phyloP scores from a whole-genome alignment of 2,888 invertebrate species.

The Brachypterus glaber region DNA sequence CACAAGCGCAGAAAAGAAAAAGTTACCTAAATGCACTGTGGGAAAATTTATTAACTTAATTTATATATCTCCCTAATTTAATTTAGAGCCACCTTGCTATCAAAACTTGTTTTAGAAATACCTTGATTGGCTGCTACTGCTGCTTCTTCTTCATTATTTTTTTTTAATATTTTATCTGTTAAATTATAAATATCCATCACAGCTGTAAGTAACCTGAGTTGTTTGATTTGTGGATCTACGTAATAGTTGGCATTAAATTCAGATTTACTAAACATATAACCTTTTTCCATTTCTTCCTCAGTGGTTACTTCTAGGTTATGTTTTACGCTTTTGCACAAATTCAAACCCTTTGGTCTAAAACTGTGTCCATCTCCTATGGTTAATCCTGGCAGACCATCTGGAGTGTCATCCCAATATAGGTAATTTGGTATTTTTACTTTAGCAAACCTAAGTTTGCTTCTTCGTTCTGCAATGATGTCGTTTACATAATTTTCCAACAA shows the following conservation, averaged over 20 bases:
- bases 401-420: conserved; percentile 37
- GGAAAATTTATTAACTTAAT: too few relatives aligned
- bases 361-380: conserved; percentile 41
- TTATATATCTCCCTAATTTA: too few relatives aligned
- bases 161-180: conserved; percentile 54
- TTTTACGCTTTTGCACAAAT: not conserved
- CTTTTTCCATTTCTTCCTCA: too few relatives aligned
- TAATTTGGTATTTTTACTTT: conserved; percentile 36
- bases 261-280: too few relatives aligned
- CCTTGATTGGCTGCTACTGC: too few relatives aligned
- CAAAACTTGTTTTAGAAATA: too few relatives aligned
- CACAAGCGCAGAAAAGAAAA: conserved; percentile 55
- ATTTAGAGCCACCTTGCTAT: too few relatives aligned
- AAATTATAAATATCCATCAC: conserved; percentile 58
- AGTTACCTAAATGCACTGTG: too few relatives aligned
- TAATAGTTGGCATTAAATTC: too few relatives aligned
- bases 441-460: conserved; percentile 39
- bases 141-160: too few relatives aligned
- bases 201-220: conserved; percentile 43
- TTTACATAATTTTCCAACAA: conserved; percentile 49
- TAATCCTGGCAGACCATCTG: conserved; percentile 37
- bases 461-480: conserved; percentile 41
- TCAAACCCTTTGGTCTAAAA: not conserved
- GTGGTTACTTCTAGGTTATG: too few relatives aligned
- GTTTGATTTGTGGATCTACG: conserved; percentile 51